phyloP scores from a whole-genome alignment of 2,888 invertebrate species.

The Tachystola acroxantha region DNA sequence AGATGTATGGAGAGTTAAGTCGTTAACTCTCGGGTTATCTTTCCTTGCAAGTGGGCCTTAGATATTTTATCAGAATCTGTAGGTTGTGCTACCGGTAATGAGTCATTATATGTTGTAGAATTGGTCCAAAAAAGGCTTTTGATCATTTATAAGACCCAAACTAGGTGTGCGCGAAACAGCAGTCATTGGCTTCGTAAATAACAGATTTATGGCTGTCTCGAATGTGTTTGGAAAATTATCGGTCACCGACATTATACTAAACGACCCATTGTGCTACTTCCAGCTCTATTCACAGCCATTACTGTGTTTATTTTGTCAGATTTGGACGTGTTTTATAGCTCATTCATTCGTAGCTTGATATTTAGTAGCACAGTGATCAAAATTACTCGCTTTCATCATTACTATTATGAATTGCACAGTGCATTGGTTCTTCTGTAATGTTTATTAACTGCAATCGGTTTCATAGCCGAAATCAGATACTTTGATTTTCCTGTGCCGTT shows the following conservation, averaged over 20 bases:
- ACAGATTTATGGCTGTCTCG: conserved; percentile 10
- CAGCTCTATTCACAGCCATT: conserved; percentile 11
- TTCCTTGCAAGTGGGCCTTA: too few relatives aligned
- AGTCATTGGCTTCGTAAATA: conserved; percentile 13
- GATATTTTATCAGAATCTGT: too few relatives aligned
- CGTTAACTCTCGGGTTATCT: too few relatives aligned
- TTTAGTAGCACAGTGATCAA: not conserved
- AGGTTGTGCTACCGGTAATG: too few relatives aligned
- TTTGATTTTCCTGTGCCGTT: too few relatives aligned
- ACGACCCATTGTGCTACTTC: conserved; percentile 7
- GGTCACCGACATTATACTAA: conserved; percentile 1
- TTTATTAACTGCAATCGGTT: too few relatives aligned
- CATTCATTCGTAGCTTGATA: not conserved
- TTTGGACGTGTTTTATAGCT: conserved; percentile 3
- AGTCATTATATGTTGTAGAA: not conserved
- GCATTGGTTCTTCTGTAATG: too few relatives aligned
- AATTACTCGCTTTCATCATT: not conserved
- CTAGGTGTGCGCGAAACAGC: not conserved
- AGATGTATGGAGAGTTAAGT: too few relatives aligned
- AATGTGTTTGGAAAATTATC: conserved; percentile 8
- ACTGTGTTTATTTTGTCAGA: conserved; percentile 12
- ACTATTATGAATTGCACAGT: not conserved
- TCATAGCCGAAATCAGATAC: too few relatives aligned
- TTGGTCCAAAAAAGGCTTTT: not conserved
- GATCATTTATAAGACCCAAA: not conserved